A percentile compares a stretch with the other conserved stretches of the same genome.
These are phyloP conservation scores for Toxotes jaculatrix DNA, from an alignment of 2,113 vertebrate genomes.

Conservation along the genomic window DNA sequence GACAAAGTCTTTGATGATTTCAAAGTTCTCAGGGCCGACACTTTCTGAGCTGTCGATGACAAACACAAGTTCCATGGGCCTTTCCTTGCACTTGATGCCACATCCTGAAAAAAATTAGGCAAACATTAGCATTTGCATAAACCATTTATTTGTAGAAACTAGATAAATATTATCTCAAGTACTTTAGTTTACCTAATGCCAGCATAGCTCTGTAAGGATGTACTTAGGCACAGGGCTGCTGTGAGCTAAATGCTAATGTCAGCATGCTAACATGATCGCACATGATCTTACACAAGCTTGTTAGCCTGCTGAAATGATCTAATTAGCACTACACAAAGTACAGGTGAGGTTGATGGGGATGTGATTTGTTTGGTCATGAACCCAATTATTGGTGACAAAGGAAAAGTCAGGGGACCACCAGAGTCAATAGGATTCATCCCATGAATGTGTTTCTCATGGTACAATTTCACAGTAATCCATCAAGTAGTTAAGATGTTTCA, in stretches of 20 bases:
- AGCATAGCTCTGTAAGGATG: not conserved
- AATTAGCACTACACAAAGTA: not conserved
- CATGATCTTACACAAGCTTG: not conserved
- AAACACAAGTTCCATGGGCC: slow-evolving; percentile 95
- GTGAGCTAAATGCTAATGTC: not conserved
- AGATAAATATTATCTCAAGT: not conserved
- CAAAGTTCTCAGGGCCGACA: slow-evolving; percentile 93
- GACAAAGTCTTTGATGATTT: slow-evolving; percentile 94
- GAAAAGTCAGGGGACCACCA: not conserved
- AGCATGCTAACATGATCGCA: not conserved
- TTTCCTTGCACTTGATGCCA: slow-evolving; percentile 93
- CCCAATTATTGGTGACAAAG: not conserved
- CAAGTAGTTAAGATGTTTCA: not conserved
- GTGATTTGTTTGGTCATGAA: not conserved
- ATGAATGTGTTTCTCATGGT: not conserved
- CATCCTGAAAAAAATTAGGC: slow-evolving; percentile 84
- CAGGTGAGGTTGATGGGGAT: not conserved
- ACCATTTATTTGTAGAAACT: not conserved
- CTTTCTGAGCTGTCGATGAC: slow-evolving; percentile 96
- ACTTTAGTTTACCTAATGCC: not conserved
- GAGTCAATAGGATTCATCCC: not conserved
- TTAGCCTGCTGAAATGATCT: not conserved
- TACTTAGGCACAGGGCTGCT: not conserved
- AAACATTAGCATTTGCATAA: not conserved
- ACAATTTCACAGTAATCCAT: not conserved